Evolutionary conservation across 2,888 invertebrate genomes (phyloP), one percentile per base, ranked within the genome.

Genomic region (Drosophila incognita): DNA sequence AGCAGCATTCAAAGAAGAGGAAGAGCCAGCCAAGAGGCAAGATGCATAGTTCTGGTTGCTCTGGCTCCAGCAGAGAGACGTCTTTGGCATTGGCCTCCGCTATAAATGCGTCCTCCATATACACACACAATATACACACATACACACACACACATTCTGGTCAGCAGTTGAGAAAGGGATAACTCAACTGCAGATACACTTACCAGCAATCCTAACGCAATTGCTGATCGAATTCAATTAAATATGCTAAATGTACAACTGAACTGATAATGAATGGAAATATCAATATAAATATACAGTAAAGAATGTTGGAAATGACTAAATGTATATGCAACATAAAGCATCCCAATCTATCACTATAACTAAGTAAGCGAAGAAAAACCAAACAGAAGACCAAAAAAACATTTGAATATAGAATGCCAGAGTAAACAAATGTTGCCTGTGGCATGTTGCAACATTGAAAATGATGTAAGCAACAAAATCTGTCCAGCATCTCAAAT

Each of bases 1-100:
- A 62, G 18, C 67, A 62, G 46, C 46, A 49, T 29, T 8, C 21
- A 36, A 46, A 31, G 35, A 54, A 33, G 46, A 73, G 53, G 42
- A 60, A 40, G 27, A 77, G 42, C 7, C 36, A 64, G 63, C 70
- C 29, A 63, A 64, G 67, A 64, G 80, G 63, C 77, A 76, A 77
- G 66, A 69, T 67, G 72, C 71, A 69, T 67, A 69, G 75, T 63
- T 56, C 79, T 48, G 79, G 66, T 53, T 64, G 81, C 67, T 63
- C 54, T 64, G 67, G 53, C 78, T 66, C 53, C 77, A 82, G 80
- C 83, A 75, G 58, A 52, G 63, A 21, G 56, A 68, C 71, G 70
- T 75, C 83, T 83, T 88, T 85, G 86, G 88, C 88, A 80, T 79
- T 79, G 86, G 80, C 75, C 82, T 72, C 62, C 54, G 35, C 57